Evolutionary conservation across 2,888 invertebrate species (phyloP), one percentile per base, ranked within the genome.

Genomic region (Cantharis flavilabris): DNA sequence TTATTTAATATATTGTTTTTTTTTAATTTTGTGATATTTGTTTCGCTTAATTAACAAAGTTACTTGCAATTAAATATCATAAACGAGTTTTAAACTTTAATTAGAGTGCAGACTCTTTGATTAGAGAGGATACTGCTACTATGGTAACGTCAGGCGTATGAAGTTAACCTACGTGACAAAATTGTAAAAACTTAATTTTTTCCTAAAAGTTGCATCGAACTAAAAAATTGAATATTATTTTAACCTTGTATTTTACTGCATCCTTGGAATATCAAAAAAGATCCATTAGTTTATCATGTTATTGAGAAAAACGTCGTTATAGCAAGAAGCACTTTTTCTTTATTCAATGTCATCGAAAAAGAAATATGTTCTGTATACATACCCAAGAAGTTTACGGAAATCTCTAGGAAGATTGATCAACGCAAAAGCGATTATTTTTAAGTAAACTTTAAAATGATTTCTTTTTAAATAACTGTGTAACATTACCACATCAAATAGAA

Each of bases 81-180:
- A 49, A 49, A 49, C 49, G 13, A 49, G n/a, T 49, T 49, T 49
- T 49, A n/a, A 49, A 49, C 49, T n/a, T 49, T 49, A 49, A 49
- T 49, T 49, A 49, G n/a, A 49, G 49, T 49, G 49, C n/a, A 67
- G 20, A n/a, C 65, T 23, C 26, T 20, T 67, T 70, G n/a, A 30
- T 70, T 70, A 10, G 49, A 18, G 69, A 63, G 65, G 74, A 75
- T 77, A 72, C 64, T 70, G 74, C 72, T 77, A 70, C 74, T 62
- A 71, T 77, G 74, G 74, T 26, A 77, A 75, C 77, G 72, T 63
- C 64, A 70, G 16, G 16, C 70, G 64, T 70, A 65, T 70, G 62
- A 67, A 70, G 69, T 73, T 71, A 73, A 73, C 49, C 65, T 76
- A 73, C 76, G 76, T 76, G 73, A 71, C 70, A 62, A 73, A 49